These are phyloP conservation scores for Falcunculus frontatus DNA, from an alignment of 2,113 vertebrate genomes.

Conservation along the genomic window DNA sequence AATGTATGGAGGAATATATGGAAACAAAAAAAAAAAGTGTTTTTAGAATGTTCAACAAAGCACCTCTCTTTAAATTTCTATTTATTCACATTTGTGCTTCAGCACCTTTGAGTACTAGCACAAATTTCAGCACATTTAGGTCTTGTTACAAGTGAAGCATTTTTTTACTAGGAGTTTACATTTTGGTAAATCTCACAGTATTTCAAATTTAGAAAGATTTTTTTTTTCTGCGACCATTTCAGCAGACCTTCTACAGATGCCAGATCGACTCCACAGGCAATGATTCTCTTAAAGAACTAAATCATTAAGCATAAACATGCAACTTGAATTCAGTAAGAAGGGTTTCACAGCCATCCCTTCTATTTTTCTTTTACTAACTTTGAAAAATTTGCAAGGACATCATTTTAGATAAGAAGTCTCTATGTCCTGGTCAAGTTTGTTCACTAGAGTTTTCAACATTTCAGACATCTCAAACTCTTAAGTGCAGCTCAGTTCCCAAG, in stretches of 20 bases:
- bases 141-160: neutral
- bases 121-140: neutral
- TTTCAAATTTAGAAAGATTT: neutral
- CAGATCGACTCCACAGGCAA: neutral
- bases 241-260: neutral
- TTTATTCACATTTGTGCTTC: neutral
- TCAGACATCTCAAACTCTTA: neutral
- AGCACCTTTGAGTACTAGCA: neutral
- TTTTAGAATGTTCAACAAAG: neutral
- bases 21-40: rapidly evolving
- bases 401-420: neutral
- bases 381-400: neutral
- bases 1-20: neutral
- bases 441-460: neutral
- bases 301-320: neutral
- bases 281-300: neutral
- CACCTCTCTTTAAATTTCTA: neutral
- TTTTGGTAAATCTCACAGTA: neutral
- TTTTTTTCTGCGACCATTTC: neutral
- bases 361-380: neutral
- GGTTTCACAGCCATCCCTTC: neutral
- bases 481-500: neutral
- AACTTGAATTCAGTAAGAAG: neutral
- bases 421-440: neutral
- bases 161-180: neutral